Evolutionary conservation across 1,140 invertebrate species (phyloP).

Genomic region (Cherax quadricarinatus): DNA sequence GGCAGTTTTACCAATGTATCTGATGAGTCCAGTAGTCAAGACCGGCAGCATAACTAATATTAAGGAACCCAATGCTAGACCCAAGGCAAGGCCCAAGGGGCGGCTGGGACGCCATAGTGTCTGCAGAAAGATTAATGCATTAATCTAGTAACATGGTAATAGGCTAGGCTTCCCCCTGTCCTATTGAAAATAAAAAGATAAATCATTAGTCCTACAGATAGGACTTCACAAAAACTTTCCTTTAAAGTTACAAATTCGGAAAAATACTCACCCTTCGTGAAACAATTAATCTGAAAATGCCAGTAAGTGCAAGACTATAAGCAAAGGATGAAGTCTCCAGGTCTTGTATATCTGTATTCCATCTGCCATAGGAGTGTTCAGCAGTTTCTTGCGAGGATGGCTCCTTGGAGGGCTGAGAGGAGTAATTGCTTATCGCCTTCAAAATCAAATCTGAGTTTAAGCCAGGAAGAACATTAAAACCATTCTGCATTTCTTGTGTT

Average conservation of each 20-base stretch:
- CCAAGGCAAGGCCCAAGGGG: not conserved
- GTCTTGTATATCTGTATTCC: not conserved
- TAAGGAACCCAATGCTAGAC: not conserved
- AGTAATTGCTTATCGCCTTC: not conserved
- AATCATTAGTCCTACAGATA: too few species aligned
- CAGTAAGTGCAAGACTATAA: conserved; percentile 10
- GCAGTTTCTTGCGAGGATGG: not conserved
- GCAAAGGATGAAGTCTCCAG: not conserved
- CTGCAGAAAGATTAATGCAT: not conserved
- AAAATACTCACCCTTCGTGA: not conserved
- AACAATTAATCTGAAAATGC: not conserved
- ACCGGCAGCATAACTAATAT: not conserved
- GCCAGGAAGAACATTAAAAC: not conserved
- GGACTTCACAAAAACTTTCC: too few species aligned
- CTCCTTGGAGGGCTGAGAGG: not conserved
- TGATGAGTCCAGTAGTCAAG: not conserved
- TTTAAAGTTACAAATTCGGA: too few species aligned
- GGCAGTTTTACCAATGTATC: not conserved
- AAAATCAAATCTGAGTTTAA: not conserved
- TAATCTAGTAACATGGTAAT: too few species aligned
- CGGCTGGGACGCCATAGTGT: not conserved
- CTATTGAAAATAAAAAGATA: too few species aligned
- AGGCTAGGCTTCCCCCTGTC: too few species aligned
- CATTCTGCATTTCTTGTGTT: not conserved
- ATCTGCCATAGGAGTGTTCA: not conserved